Base-by-base conservation (phyloP, 2,888 invertebrate species). In the Phyllotreta cruciferae region DNA sequence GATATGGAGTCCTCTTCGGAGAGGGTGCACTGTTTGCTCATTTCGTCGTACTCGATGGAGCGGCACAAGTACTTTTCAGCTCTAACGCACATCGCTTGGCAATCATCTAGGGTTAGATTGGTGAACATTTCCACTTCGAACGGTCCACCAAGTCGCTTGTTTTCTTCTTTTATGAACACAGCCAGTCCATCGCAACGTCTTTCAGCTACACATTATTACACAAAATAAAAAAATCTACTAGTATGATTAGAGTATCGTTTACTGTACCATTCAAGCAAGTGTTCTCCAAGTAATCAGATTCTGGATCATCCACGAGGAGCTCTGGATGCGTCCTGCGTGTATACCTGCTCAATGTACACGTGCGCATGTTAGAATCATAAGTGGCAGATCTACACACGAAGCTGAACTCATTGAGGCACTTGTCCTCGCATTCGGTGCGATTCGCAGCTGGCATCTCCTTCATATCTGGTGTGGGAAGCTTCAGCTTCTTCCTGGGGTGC, bases 1-100 rank as follows among this genome's bases (percentile, higher is more conserved):
- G 93, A 94, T 42, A 92, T 89, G 0, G 94, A 94, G 78, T 95
- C 94, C 81, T 95, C 95, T 80, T 94, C 94, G 0, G 93, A 94
- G 44, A 95, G 84, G n/a, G 93, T 90, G 74, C 95, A 95, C 74
- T 91, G 90, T 60, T 90, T 88, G 2, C 91, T 91, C 84, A 91
- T 90, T 71, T 93, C 93, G 75, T 95, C 94, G 76, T 92, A 94
- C 78, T 94, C 93, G 47, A 95, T 90, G 1, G 94, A 94, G 36
- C 94, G 90, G 77, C 94, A 94, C 75, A 93, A 93, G 84, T 85
- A 94, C 86, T 93, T 93, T 79, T 94, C 93, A 9, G 93, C 93
- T 62, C 92, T 84, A 44, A 94, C 86, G 77, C 94, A 94, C 86
- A 93, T 90, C 1, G 90, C 88, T 79, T 94, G 93, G 74, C 94